Evolutionary conservation across 2,888 invertebrate genomes (phyloP).

Genomic region (Alviniconcha strummeri): DNA sequence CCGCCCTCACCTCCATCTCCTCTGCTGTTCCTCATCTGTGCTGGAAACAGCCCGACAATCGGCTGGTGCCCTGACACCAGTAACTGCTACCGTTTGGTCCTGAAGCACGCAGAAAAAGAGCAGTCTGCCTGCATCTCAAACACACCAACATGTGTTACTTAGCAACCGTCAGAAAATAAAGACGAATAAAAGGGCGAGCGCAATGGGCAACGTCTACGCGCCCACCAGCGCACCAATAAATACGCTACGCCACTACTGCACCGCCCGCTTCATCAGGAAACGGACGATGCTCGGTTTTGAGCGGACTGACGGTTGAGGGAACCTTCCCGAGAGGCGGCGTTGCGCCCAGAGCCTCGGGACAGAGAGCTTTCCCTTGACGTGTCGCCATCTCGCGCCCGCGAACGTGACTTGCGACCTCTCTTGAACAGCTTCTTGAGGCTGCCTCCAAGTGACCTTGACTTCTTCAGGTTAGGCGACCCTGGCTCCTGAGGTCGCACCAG

Average conservation of each 20-base stretch:
- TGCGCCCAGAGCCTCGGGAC: constrained; percentile 59
- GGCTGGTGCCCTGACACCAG: no score
- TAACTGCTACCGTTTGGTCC: no score
- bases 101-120: no score
- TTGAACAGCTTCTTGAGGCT: constrained; percentile 66
- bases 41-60: no score
- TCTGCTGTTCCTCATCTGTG: no score
- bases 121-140: no score
- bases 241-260: constrained; percentile 4
- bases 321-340: constrained; percentile 59
- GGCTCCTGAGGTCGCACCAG: constrained; percentile 52
- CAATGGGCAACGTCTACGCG: no score
- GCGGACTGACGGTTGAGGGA: constrained; percentile 52
- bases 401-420: constrained; percentile 57
- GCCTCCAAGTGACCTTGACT: constrained; percentile 66
- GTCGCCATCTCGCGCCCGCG: constrained; percentile 54
- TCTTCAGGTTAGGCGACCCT: constrained; percentile 61
- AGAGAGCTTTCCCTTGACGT: constrained; percentile 65
- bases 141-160: no score
- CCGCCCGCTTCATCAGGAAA: constrained; percentile 40
- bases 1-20: no score
- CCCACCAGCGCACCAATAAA: not conserved
- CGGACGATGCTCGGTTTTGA: constrained; percentile 40
- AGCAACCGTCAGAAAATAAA: no score
- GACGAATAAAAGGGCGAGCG: no score